Evolutionary conservation across 2,797 vertebrate genomes (phyloP).

Genomic region (Alauda arvensis): DNA sequence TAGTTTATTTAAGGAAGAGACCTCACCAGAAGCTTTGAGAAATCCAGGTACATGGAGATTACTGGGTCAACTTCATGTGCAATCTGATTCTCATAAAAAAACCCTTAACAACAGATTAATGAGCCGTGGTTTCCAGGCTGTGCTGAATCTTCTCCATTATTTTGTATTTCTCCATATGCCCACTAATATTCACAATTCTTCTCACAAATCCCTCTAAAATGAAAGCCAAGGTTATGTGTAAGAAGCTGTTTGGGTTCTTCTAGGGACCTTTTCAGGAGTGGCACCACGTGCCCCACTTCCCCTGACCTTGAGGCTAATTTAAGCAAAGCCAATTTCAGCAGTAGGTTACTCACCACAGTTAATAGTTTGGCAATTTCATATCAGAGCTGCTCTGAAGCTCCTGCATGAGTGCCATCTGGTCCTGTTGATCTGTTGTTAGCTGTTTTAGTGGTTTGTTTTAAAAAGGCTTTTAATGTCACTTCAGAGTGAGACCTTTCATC

Average conservation of each 20-base stretch:
- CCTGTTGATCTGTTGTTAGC: constrained; percentile 30
- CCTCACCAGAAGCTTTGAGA: background rate
- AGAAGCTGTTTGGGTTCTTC: background rate
- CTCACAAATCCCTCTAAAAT: background rate
- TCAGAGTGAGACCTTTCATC: constrained; percentile 7
- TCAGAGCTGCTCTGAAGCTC: constrained; percentile 32
- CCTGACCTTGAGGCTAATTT: constrained; percentile 32
- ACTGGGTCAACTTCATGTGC: background rate
- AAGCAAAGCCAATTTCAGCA: constrained; percentile 24
- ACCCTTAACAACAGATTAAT: background rate
- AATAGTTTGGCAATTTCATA: constrained; percentile 46
- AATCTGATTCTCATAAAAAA: background rate
- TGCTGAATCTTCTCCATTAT: background rate
- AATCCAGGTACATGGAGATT: background rate
- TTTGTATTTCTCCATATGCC: constrained; percentile 9
- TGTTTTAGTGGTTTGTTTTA: background rate
- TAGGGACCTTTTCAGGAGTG: background rate
- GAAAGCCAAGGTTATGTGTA: background rate
- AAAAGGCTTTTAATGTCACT: constrained; percentile 20
- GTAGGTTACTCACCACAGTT: constrained; percentile 12
- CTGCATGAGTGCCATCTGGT: constrained; percentile 26
- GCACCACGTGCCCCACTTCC: background rate
- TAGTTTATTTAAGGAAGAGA: background rate
- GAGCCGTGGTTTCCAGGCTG: background rate
- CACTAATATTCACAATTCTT: background rate